Evolutionary conservation across 2,113 vertebrate genomes (phyloP), one percentile per base, ranked within the genome.

Genomic region (Arizona elegans): DNA sequence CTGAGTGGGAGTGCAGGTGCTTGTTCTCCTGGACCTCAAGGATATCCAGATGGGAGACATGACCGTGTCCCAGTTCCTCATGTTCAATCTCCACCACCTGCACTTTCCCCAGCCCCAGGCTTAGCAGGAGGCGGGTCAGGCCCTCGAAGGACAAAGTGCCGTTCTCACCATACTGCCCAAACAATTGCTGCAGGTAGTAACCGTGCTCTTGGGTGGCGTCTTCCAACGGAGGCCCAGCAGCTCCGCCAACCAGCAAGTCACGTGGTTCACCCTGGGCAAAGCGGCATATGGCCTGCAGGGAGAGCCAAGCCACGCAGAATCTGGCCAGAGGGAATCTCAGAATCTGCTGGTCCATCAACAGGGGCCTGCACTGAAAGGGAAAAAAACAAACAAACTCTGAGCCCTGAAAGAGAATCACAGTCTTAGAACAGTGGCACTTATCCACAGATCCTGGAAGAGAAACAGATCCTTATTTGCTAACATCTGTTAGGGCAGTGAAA

Each of bases 101-200:
- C 23, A 98, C 98, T 55, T 97, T 93, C n/a, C 98, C 98, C 1
- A 98, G 97, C 52, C 98, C 98, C 85, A 98, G 96, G 96, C 97
- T 98, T 55, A 96, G 97, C 54, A 98, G 97, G 88, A 98, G 96
- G 89, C 97, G 93, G 0, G 97, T 97, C 1, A 98, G 97, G 43
- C 98, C 98, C 23, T 97, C 95, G 2, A 91, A 96, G 0, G 98
- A 97, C 95, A 98, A 95, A 0, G 97, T 98, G 17, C 98, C 98
- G 0, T 98, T 98, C 87, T 97, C 94, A 0, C 98, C 98, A 7
- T 98, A 98, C 4, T 96, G 97, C 7, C 97, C 96, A 87, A 98
- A 98, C 12, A 98, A 97, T 90, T 97, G 98, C 93, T 93, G 94
- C 91, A 98, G 96, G 96, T 98, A 98, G 47, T 98, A 98, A 11